Evolutionary conservation across 1,140 invertebrate genomes (phyloP), one percentile per base, ranked within the genome.

Genomic region (Gryllus bimaculatus): DNA sequence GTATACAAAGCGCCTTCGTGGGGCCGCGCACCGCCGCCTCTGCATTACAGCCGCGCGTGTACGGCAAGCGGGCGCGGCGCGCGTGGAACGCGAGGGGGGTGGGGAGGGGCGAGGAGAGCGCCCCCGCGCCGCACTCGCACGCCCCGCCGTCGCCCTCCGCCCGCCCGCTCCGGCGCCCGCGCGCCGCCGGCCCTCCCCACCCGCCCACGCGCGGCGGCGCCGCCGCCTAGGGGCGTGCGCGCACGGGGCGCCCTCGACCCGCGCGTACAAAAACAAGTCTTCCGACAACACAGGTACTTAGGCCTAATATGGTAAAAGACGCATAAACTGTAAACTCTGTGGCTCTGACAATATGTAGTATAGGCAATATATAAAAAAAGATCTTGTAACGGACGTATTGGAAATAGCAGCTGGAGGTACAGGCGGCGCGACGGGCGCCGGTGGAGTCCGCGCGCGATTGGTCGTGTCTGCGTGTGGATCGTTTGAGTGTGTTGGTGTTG

Each of bases 341-440:
- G 54, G 18, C 54, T 66, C 10, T 66, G 54, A 66, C 54, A 66
- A 66, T 66, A 66, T 66, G 26, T 39, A 13, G 18, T 66, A 66
- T 66, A 66, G n/a, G 54, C 54, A 66, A 66, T 66, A 66, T 66
- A 66, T 66, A 66, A 66, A 66, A 66, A 66, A 66, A 66, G 54
- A 66, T 66, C 54, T 66, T 66, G 54, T 66, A 66, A 66, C 54
- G 54, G n/a, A 66, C 54, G 54, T 66, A 10, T 66, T 66, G 54
- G 54, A 66, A 66, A 66, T 66, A 66, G 54, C 54, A 66, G 54
- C 54, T 66, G 18, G 54, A 66, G 54, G 54, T 66, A 13, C 10
- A 7, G 54, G 54, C 54, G 54, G 54, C 54, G 54, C 54, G 54
- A 66, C 54, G 54, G 49, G 10, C 54, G 54, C 54, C 54, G 18